Evolutionary conservation across 2,888 invertebrate species (phyloP).

Genomic region (Polydrusus tereticollis): DNA sequence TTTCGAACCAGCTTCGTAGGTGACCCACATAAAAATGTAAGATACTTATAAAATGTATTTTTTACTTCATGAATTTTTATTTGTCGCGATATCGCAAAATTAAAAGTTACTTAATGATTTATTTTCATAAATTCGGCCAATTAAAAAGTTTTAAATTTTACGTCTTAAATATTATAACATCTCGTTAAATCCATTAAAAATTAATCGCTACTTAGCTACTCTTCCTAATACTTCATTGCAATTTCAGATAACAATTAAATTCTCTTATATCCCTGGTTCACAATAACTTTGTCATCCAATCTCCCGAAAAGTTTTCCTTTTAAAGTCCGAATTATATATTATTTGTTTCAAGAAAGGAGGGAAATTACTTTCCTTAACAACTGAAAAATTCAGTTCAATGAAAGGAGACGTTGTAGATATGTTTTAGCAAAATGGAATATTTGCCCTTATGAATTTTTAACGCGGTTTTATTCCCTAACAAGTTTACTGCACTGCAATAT

Average conservation of each 20-base stretch:
- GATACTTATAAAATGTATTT: too few relatives aligned
- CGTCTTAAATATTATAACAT: constrained; percentile 25
- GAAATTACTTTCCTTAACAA: background rate
- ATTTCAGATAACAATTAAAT: constrained; percentile 27
- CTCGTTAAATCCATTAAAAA: background rate
- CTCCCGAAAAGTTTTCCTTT: background rate
- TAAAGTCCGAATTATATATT: background rate
- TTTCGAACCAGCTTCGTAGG: too few relatives aligned
- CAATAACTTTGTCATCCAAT: background rate
- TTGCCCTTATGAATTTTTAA: background rate
- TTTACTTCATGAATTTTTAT: too few relatives aligned
- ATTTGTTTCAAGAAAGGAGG: background rate
- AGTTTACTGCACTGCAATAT: background rate
- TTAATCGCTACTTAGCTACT: constrained; percentile 7
- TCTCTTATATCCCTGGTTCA: constrained; percentile 5
- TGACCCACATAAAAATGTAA: too few relatives aligned
- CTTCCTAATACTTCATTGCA: constrained; percentile 13
- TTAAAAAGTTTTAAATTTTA: constrained; percentile 14
- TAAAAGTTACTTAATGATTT: constrained; percentile 11
- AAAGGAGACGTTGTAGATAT: background rate
- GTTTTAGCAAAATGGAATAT: background rate
- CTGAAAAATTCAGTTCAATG: background rate
- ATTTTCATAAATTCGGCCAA: background rate
- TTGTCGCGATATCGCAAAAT: too few relatives aligned
- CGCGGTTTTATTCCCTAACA: too few relatives aligned